phyloP scores from a whole-genome alignment of 1,140 invertebrate genomes.

The Eriosoma lanigerum region DNA sequence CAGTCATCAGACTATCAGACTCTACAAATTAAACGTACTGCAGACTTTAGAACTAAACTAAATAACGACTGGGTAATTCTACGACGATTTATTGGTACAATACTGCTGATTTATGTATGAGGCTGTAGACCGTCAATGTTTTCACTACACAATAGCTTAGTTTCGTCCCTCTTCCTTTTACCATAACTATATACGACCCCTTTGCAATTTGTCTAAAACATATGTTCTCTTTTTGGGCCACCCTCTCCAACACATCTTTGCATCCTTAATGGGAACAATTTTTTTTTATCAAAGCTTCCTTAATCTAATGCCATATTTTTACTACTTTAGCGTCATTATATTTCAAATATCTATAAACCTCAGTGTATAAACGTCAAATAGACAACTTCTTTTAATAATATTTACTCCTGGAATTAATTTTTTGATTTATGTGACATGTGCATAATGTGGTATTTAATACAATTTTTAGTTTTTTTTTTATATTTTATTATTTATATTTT shows the following conservation, averaged over 20 bases:
- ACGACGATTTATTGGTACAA: conserved; percentile 35
- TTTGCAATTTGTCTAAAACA: conserved; percentile 26
- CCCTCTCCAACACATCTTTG: neutral
- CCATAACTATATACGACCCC: conserved; percentile 4
- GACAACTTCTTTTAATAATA: neutral
- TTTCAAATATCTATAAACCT: neutral
- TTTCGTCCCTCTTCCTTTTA: conserved; percentile 8
- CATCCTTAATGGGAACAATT: neutral
- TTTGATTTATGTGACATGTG: no score
- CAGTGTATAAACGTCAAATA: neutral
- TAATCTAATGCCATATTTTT: conserved; percentile 13
- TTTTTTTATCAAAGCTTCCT: neutral
- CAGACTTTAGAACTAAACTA: conserved; percentile 23
- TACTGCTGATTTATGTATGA: conserved; percentile 38
- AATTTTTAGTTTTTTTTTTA: no score
- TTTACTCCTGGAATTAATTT: no score
- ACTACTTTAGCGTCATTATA: neutral
- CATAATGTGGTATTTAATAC: no score
- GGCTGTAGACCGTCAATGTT: conserved; percentile 36
- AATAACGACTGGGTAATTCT: conserved; percentile 37
- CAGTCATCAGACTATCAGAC: conserved; percentile 24
- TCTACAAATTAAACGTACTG: conserved; percentile 25
- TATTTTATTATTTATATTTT: no score
- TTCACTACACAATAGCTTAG: conserved; percentile 35
- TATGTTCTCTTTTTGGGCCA: conserved; percentile 6